Base-by-base conservation (phyloP, 2,797 vertebrate species). In the Pteronotus mesoamericanus region DNA sequence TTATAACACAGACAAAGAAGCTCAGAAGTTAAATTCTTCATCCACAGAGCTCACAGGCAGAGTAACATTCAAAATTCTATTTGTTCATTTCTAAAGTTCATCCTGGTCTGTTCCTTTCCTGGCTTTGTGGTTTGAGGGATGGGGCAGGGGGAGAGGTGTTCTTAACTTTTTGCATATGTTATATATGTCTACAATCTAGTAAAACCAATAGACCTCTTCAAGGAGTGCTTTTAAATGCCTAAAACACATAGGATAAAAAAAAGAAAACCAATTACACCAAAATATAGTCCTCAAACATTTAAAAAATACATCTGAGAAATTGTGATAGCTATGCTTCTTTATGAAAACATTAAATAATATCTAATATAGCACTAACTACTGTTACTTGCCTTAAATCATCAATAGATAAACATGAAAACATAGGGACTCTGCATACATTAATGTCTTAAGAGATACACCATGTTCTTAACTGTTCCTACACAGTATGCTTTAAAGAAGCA, bases 261-360 rank as follows among this genome's bases (percentile, higher is more conserved):
- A 86, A 59, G 22, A 16, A 84, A 94, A 86, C 18, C 12, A 80
- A 77, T 79, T 59, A 96, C 9, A 59, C 32, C 72, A 86, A 96
- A 86, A 93, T 68, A 83, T 0, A 84, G 19, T 59, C 87, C 59
- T 95, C 71, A 26, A 77, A 86, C 92, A 90, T 82, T 82, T 69
- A 84, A 91, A 92, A 94, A 86, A 19, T 12, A 46, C 68, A 91
- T 59, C 86, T 89, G 64, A 91, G 46, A 96, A 95, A 91, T 3
- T 46, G 24, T 37, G 69, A 8, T 95, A 79, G 51, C 51, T 86
- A n/a, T 46, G 39, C 19, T 91, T 93, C 69, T 87, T 96, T 83
- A 86, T 66, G 51, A 95, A 94, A 77, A 3, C 39, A 95, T 83
- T 86, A 74, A 53, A 44, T 77, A 77, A 89, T n/a, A 74, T 18